Evolutionary conservation across 30 jellyfish, hydroid and myxozoan genomes (phyloP).

Genomic region (Aurelia aurita): DNA sequence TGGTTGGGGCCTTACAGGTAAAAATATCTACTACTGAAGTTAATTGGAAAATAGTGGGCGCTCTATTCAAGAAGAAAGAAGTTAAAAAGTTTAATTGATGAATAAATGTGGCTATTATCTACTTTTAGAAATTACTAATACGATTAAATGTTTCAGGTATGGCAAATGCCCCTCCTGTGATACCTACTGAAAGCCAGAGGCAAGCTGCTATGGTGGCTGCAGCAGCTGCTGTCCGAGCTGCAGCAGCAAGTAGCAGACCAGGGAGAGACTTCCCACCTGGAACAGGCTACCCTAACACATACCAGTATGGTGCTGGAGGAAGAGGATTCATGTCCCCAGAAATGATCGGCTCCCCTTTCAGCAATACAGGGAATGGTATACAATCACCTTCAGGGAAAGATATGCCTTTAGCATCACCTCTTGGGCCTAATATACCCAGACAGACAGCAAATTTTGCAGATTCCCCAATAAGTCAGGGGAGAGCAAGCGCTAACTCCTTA

Average conservation of each 20-base stretch:
- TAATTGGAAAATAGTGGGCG: no score
- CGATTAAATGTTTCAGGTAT: no score
- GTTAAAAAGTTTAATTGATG: no score
- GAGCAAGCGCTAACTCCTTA: conserved; percentile 84
- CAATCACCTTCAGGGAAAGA: conserved; percentile 76
- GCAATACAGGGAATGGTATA: conserved; percentile 67
- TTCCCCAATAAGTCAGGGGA: conserved; percentile 82
- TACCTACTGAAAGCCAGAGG: conserved; percentile 57
- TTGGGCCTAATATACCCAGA: conserved; percentile 46
- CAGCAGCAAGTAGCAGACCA: conserved; percentile 90
- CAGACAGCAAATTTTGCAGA: conserved; percentile 60
- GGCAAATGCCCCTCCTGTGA: conserved; percentile 1
- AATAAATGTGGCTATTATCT: no score
- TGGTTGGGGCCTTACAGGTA: no score
- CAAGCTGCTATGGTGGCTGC: conserved; percentile 98
- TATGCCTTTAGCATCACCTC: conserved; percentile 77
- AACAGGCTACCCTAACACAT: conserved; percentile 68
- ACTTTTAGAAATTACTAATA: no score
- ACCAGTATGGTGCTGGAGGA: conserved; percentile 80
- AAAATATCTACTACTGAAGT: no score
- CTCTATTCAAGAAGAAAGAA: no score
- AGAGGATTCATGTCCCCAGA: conserved; percentile 64
- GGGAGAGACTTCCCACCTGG: conserved; percentile 80
- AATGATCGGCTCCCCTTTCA: conserved; percentile 82
- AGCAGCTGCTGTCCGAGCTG: conserved; percentile 96